Conservation (phyloP, 1,140 invertebrate species). For the Linepithema humile region DNA sequence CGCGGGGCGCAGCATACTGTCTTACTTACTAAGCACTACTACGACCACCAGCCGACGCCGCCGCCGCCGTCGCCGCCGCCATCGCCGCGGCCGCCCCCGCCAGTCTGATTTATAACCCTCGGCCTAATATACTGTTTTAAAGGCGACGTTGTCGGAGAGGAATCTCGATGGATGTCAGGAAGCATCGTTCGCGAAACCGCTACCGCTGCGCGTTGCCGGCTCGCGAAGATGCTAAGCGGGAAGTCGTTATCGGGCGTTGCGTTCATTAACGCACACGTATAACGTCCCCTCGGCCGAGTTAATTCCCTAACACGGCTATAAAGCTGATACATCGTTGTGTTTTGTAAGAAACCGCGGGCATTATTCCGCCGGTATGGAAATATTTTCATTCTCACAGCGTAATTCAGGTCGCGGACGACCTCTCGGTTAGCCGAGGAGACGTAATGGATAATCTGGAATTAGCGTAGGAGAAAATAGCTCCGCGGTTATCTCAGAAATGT, state of each 20-base stretch:
- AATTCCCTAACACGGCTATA: constrained; percentile 19
- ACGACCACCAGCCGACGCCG: constrained; percentile 50
- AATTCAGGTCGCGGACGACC: not conserved
- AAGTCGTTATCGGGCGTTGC: constrained; percentile 61
- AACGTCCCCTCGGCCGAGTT: not conserved
- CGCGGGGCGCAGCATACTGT: constrained; percentile 59
- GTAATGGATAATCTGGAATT: constrained; percentile 27
- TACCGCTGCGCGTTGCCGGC: constrained; percentile 38
- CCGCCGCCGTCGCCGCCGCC: constrained; percentile 4
- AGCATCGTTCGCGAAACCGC: constrained; percentile 50
- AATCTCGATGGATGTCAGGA: constrained; percentile 69
- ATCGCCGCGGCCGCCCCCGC: not conserved
- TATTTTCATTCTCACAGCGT: constrained; percentile 21
- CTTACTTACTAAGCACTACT: constrained; percentile 69
- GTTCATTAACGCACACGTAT: constrained; percentile 62
- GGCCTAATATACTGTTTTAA: constrained; percentile 71
- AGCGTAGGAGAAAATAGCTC: not conserved
- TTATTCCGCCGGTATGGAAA: constrained; percentile 27
- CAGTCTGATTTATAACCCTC: constrained; percentile 67
- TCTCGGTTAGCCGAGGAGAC: not conserved
- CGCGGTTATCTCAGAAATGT: constrained; percentile 13
- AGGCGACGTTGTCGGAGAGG: constrained; percentile 69
- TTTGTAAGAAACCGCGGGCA: constrained; percentile 18
- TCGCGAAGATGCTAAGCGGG: constrained; percentile 49
- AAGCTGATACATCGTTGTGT: constrained; percentile 46